A percentile compares a stretch with the other conserved stretches of the same genome.
Evolutionary conservation across 1,140 invertebrate species (phyloP).

Genomic region (Laodelphax striatellus): DNA sequence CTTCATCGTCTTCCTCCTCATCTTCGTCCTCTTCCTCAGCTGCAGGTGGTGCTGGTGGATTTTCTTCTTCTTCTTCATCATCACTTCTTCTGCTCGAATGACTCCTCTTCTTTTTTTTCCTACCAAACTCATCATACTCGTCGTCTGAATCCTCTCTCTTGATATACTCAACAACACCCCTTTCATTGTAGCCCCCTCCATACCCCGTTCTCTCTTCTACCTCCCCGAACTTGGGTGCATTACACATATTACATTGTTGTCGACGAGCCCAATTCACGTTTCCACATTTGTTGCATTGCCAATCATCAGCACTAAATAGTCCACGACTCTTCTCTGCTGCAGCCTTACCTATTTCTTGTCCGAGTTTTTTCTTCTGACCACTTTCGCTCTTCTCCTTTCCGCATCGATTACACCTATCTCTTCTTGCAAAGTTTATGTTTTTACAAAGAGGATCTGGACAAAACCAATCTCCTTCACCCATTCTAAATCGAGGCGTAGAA

Average conservation of each 20-base stretch:
- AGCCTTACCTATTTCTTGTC: constrained; percentile 94
- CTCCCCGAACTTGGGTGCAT: constrained; percentile 92
- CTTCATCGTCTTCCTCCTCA: constrained; percentile 47
- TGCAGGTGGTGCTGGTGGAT: constrained; percentile 14
- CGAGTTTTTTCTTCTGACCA: constrained; percentile 77
- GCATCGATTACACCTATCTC: constrained; percentile 85
- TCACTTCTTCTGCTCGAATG: constrained; percentile 23
- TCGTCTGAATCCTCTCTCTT: constrained; percentile 77
- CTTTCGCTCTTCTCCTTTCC: constrained; percentile 39
- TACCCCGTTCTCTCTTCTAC: constrained; percentile 56
- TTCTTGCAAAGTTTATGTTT: constrained; percentile 89
- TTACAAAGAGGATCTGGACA: constrained; percentile 46
- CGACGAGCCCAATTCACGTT: constrained; percentile 99
- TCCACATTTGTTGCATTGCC: constrained; percentile 98
- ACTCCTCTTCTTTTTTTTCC: constrained; percentile 56
- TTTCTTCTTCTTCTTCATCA: constrained; percentile 28
- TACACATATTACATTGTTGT: constrained; percentile 96
- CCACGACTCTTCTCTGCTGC: constrained; percentile 97
- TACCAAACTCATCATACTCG: constrained; percentile 93
- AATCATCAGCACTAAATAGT: constrained; percentile 96
- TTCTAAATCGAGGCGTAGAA: constrained; percentile 17
- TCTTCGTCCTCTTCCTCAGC: constrained; percentile 32
- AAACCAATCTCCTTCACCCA: constrained; percentile 41
- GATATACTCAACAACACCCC: constrained; percentile 87
- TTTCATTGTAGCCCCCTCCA: constrained; percentile 83